Percentiles rank a stretch among this genome's conserved stretches.
These are phyloP conservation scores for Drosophila murphyi DNA, from an alignment of 1,140 invertebrate species.

Conservation along the genomic window DNA sequence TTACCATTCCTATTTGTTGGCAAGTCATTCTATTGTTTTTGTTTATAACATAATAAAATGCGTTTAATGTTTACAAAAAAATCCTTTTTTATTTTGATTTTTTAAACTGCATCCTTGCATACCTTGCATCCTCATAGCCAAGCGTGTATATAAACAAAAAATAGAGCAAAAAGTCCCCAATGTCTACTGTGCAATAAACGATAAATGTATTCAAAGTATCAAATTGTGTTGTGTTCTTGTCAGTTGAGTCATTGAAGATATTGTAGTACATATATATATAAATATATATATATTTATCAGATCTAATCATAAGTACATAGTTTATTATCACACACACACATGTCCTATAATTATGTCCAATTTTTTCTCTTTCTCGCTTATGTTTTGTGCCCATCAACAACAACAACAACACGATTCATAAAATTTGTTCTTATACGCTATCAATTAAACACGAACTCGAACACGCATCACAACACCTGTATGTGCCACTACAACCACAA, in stretches of 20 bases:
- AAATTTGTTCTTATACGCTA: conserved; percentile 26
- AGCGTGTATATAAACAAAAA: conserved; percentile 23
- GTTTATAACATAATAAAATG: too few relatives aligned
- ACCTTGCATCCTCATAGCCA: neutral
- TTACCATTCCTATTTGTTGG: too few relatives aligned
- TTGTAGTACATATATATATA: neutral
- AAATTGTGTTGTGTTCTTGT: conserved; percentile 33
- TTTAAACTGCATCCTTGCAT: neutral
- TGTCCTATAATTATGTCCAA: conserved; percentile 66
- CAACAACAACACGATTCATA: conserved; percentile 29
- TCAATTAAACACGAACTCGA: conserved; percentile 16
- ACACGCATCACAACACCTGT: conserved; percentile 16
- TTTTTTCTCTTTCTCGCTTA: conserved; percentile 72
- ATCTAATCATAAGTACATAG: neutral
- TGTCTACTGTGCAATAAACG: conserved; percentile 61
- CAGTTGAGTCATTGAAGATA: conserved; percentile 11
- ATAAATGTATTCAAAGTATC: conserved; percentile 31
- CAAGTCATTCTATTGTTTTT: too few relatives aligned
- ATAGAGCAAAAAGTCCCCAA: neutral
- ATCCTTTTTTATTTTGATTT: too few relatives aligned
- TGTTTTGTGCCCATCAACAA: conserved; percentile 61
- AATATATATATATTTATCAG: neutral
- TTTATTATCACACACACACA: conserved; percentile 41
- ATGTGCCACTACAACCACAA: conserved; percentile 22
- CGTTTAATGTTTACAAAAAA: too few relatives aligned